Conservation (phyloP, 2,113 vertebrate genomes). For the Rhinogobius similis region DNA sequence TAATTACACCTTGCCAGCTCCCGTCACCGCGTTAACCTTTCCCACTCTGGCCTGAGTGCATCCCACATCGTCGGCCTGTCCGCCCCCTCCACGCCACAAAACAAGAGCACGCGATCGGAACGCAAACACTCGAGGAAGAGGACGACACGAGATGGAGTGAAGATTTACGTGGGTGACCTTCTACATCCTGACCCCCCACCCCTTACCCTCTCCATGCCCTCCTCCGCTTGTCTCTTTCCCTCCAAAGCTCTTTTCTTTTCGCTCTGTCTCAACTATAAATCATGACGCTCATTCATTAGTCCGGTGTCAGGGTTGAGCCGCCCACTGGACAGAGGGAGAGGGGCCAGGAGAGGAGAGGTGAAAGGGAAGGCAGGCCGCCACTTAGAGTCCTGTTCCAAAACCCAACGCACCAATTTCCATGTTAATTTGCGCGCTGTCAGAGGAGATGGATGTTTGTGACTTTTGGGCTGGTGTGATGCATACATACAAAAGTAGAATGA, state of each 20-base stretch:
- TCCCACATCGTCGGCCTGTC: not conserved
- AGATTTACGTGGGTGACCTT: slow-evolving; percentile 66
- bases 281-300: slow-evolving; percentile 77
- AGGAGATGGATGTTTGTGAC: slow-evolving; percentile 73
- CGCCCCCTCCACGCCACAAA: not conserved
- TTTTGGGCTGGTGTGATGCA: slow-evolving; percentile 60
- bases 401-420: slow-evolving; percentile 76
- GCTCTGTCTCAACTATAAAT: slow-evolving; percentile 67
- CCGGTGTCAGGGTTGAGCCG: slow-evolving; percentile 58
- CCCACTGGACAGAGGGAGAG: slow-evolving; percentile 56
- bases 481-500: slow-evolving; percentile 47
- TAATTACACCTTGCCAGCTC: not conserved
- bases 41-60: not conserved
- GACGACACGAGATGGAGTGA: slow-evolving; percentile 30
- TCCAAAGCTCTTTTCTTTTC: slow-evolving; percentile 25
- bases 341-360: slow-evolving; percentile 24
- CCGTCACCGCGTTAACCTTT: not conserved
- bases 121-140: no score
- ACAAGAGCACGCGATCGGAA: not conserved
- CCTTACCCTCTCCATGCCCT: slow-evolving; percentile 34
- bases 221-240: slow-evolving; percentile 7
- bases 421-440: slow-evolving; percentile 70
- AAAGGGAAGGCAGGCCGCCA: slow-evolving; percentile 26
- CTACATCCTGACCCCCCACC: slow-evolving; percentile 30
- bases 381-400: slow-evolving; percentile 51